phyloP scores from a whole-genome alignment of 2,888 invertebrate species.

The Drosophila maculinotata region DNA sequence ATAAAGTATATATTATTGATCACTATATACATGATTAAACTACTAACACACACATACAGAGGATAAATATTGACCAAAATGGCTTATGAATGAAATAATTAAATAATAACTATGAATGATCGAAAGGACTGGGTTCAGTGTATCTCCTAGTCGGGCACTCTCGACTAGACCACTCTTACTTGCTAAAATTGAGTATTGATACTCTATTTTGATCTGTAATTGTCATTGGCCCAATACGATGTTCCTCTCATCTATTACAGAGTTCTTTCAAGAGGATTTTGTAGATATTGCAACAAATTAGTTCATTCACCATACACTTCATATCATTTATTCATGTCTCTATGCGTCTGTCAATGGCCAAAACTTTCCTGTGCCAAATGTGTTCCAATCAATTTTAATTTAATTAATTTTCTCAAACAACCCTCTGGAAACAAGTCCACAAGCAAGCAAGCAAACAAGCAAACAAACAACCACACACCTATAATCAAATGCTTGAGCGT shows the following conservation, averaged over 20 bases:
- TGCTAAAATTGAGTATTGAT: no score
- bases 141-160: no score
- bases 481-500: constrained; percentile 52
- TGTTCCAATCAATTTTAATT: constrained; percentile 71
- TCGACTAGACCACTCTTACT: no score
- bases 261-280: background rate
- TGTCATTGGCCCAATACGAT: background rate
- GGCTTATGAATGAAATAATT: no score
- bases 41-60: no score
- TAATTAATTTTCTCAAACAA: constrained; percentile 63
- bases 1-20: no score
- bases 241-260: background rate
- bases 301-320: constrained; percentile 31
- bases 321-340: constrained; percentile 37
- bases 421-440: constrained; percentile 28
- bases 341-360: constrained; percentile 22
- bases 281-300: constrained; percentile 26
- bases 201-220: no score
- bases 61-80: no score
- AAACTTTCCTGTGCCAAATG: constrained; percentile 54
- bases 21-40: no score
- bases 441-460: constrained; percentile 22
- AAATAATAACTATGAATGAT: no score
- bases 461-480: constrained; percentile 34
- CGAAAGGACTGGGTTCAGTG: no score